Evolutionary conservation across 23 tunicate species (phyloP).

Genomic region (Aplidium turbinatum): DNA sequence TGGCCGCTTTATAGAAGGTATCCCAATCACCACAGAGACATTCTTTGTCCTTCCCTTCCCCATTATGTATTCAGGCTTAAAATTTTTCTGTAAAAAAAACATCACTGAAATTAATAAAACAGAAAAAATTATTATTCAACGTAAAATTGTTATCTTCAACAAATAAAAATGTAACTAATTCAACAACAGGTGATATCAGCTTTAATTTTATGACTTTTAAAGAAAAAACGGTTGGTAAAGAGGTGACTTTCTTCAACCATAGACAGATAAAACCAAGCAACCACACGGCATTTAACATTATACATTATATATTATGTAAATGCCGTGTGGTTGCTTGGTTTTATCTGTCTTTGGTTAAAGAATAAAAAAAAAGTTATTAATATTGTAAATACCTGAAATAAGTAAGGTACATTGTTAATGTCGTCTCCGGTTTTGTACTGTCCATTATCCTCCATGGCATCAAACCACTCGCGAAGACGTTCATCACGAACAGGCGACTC

Average conservation of each 20-base stretch:
- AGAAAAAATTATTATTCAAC: background rate
- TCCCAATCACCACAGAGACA: constrained; percentile 41
- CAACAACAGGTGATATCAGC: background rate
- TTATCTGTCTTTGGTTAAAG: too few species aligned
- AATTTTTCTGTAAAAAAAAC: constrained; percentile 23
- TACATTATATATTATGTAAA: too few species aligned
- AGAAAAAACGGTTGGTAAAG: too few species aligned
- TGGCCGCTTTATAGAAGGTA: constrained; percentile 37
- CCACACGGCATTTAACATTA: too few species aligned
- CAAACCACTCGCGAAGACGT: background rate
- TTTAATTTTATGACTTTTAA: too few species aligned
- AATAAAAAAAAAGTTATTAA: too few species aligned
- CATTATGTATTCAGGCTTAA: constrained; percentile 21
- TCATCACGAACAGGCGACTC: background rate
- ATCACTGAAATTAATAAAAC: background rate
- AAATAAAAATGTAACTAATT: background rate
- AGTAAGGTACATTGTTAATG: background rate
- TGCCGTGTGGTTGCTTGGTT: too few species aligned
- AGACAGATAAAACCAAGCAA: too few species aligned
- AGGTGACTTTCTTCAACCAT: too few species aligned
- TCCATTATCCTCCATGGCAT: background rate
- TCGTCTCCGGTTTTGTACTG: background rate
- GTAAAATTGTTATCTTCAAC: background rate
- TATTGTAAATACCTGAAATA: background rate
- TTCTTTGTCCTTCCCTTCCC: constrained; percentile 18